Evolutionary conservation across 2,888 invertebrate genomes (phyloP).

Genomic region (Autographa gamma): DNA sequence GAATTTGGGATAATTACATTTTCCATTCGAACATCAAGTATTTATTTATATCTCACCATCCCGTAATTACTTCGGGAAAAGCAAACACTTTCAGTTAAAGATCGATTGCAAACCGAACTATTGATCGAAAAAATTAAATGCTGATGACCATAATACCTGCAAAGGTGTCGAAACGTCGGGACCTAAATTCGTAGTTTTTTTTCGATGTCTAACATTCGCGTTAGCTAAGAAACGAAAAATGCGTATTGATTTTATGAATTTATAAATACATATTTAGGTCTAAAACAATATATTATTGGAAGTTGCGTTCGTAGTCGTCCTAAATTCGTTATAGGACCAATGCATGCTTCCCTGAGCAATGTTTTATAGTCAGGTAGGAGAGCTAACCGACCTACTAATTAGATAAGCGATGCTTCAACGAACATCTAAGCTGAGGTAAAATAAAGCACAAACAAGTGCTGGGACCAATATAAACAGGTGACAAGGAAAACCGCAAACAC

Average conservation of each 20-base stretch:
- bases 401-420: conserved; percentile 75
- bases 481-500: conserved; percentile 50
- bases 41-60: conserved; percentile 2
- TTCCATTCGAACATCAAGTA: background rate
- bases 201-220: too few species aligned
- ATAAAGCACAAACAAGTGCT: conserved; percentile 48
- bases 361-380: conserved; percentile 67
- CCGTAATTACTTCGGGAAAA: background rate
- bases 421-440: conserved; percentile 73
- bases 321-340: conserved; percentile 50
- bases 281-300: conserved; percentile 30
- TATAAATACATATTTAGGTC: background rate
- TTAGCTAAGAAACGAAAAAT: too few species aligned
- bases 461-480: conserved; percentile 43
- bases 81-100: background rate
- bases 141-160: too few species aligned
- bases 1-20: background rate
- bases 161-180: too few species aligned
- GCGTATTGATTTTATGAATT: background rate
- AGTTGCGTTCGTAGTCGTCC: conserved; percentile 39
- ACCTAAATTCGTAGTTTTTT: too few species aligned
- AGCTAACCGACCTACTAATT: conserved; percentile 81
- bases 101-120: background rate
- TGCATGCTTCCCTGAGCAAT: conserved; percentile 76
- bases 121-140: background rate